Evolutionary conservation across 2,888 invertebrate species (phyloP).

Genomic region (Psylliodes chrysocephalus): DNA sequence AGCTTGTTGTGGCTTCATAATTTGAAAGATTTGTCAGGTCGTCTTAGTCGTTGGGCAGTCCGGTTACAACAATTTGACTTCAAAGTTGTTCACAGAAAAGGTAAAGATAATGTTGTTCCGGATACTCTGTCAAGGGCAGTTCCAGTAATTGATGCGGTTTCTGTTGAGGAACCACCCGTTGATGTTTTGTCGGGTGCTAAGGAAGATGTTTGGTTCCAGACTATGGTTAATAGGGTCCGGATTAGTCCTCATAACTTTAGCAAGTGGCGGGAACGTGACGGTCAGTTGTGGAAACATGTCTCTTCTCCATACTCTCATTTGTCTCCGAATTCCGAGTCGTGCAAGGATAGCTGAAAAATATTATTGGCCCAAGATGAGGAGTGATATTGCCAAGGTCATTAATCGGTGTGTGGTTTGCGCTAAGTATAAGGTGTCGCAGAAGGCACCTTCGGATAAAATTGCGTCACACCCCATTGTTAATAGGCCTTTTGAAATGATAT

Average conservation of each 20-base stretch:
- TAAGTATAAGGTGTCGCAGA: slow-evolving; percentile 39
- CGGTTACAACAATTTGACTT: slow-evolving; percentile 26
- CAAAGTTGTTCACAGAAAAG: slow-evolving; percentile 22
- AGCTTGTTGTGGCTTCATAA: background rate
- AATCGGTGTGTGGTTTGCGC: slow-evolving; percentile 39
- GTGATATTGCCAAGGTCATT: slow-evolving; percentile 37
- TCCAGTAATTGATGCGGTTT: no score
- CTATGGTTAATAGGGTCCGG: no score
- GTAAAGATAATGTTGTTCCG: slow-evolving; percentile 25
- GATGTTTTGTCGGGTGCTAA: no score
- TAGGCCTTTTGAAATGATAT: slow-evolving; percentile 35
- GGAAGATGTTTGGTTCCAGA: no score
- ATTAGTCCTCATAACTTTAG: no score
- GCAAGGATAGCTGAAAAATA: no score
- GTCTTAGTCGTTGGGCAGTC: slow-evolving; percentile 22
- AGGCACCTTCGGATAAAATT: slow-evolving; percentile 40
- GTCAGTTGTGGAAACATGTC: no score
- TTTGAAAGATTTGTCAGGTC: slow-evolving; percentile 24
- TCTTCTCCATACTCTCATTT: no score
- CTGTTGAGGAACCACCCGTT: no score
- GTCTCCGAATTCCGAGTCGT: slow-evolving; percentile 21
- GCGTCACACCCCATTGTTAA: slow-evolving; percentile 33
- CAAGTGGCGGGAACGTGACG: no score
- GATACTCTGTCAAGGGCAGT: slow-evolving; percentile 20
- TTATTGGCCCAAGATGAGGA: slow-evolving; percentile 35